Evolutionary conservation across 2,113 vertebrate species (phyloP), one percentile per base, ranked within the genome.

Genomic region (Mungos mungo): DNA sequence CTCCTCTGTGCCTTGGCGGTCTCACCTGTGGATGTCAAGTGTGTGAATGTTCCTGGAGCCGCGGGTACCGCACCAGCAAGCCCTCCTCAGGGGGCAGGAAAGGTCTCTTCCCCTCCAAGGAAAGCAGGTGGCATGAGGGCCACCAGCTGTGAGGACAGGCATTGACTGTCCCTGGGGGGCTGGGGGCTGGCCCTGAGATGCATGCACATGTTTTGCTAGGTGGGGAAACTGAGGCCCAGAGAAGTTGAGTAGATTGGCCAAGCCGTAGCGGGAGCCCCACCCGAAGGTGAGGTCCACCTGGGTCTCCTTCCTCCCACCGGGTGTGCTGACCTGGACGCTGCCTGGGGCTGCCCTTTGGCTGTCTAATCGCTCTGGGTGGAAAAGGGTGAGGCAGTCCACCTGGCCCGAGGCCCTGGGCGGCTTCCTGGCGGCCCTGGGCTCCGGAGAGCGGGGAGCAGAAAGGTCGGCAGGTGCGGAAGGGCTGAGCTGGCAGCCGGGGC

Each of bases 381-480:
- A 29, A 47, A 57, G 95, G 80, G 19, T 12, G 16, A 93, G 88
- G 77, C 33, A 1, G 76, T 47, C 50, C 65, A 11, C 57, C 82
- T 85, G 18, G 77, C 68, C 57, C 2, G 27, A 47, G 60, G 80
- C 54, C 15, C 76, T 47, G 45, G 38, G 41, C 41, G 41, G 41
- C 41, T 41, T 41, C 41, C 41, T 41, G 38, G 41, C 29, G 7
- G n/a, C 38, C 9, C 2, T 1, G n/a, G 52, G 54, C 68, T 14
- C 14, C 27, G 1, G 0, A 3, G 38, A 2, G 0, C 21, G 15
- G 35, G 38, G 7, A 76, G 18, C 1, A 5, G 57, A 47, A 4
- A 66, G 52, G 13, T 38, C 52, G 21, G 38, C n/a, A 19, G 69
- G 31, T 9, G 0, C 38, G 45, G 35, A 27, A 45, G 31, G 90